Percentiles rank a stretch among this genome's conserved stretches.
Conservation (phyloP, 2,113 vertebrate genomes). For the Phyllostomus hastatus region DNA sequence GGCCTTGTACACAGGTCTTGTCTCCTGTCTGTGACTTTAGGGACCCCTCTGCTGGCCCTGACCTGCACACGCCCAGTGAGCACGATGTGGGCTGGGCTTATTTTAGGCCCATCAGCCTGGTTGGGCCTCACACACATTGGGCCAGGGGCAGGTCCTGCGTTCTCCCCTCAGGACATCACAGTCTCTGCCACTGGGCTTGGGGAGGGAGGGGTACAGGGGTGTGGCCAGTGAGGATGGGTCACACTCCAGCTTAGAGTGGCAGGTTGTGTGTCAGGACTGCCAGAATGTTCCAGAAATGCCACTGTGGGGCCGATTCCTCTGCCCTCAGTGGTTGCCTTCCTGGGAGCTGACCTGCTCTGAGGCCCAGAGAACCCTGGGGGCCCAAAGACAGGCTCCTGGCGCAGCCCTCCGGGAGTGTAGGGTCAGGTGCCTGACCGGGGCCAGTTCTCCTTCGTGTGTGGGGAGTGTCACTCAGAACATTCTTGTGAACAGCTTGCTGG, state of each 20-base stretch:
- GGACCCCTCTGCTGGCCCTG: not conserved
- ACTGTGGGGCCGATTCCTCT: not conserved
- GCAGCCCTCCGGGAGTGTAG: not conserved
- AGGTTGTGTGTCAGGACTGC: not conserved
- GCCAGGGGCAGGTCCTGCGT: too few relatives aligned
- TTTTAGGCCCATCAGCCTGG: not conserved
- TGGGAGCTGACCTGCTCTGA: not conserved
- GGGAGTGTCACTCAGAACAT: not conserved
- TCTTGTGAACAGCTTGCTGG: not conserved
- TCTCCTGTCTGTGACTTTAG: not conserved
- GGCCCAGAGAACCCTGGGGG: not conserved
- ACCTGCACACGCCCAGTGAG: not conserved
- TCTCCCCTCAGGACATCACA: not conserved
- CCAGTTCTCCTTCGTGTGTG: not conserved
- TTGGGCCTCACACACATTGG: not conserved
- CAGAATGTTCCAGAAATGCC: not conserved
- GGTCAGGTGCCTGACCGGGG: not conserved
- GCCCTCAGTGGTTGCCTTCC: not conserved
- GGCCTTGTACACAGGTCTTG: not conserved
- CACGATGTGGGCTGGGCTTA: too few relatives aligned
- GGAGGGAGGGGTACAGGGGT: not conserved
- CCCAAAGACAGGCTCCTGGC: not conserved
- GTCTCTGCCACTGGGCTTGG: not conserved
- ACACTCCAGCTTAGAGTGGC: not conserved
- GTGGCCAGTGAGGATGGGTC: too few relatives aligned